Evolutionary conservation across 2,888 invertebrate species (phyloP).

Genomic region (Caenorhabditis sinica): DNA sequence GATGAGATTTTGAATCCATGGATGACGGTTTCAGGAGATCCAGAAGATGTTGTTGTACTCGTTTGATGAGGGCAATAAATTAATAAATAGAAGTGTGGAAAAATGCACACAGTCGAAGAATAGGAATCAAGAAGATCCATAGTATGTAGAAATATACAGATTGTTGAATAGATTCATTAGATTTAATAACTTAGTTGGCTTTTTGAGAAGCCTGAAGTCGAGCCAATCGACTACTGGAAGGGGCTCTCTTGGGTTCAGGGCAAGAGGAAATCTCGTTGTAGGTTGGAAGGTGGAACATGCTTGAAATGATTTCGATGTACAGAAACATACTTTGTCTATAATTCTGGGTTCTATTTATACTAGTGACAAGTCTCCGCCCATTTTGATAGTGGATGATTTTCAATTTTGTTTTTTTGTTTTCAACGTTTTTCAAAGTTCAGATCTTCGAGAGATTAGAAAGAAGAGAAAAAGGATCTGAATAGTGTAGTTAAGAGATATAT

Average conservation of each 20-base stretch:
- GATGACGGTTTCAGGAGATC: conserved; percentile 13
- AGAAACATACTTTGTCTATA: conserved; percentile 19
- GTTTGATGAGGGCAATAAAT: conserved; percentile 6
- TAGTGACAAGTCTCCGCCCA: conserved; percentile 33
- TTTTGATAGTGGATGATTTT: conserved; percentile 13
- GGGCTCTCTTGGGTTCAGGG: conserved; percentile 6
- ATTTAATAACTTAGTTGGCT: conserved; percentile 1
- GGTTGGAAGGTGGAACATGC: conserved; percentile 24
- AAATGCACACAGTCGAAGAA: conserved; percentile 9
- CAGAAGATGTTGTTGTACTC: background rate
- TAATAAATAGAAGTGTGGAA: conserved; percentile 18
- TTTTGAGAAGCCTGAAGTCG: conserved; percentile 14
- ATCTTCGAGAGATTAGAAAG: background rate
- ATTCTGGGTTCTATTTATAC: conserved; percentile 20
- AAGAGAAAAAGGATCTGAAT: background rate
- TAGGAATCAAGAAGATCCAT: background rate
- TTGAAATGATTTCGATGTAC: background rate
- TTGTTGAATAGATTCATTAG: background rate
- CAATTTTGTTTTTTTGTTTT: conserved; percentile 9
- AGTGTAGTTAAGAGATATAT: background rate
- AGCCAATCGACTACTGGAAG: conserved; percentile 6
- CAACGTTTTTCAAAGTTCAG: conserved; percentile 2
- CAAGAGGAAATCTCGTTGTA: background rate
- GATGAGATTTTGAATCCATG: conserved; percentile 2
- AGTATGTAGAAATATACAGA: background rate